These are phyloP conservation scores for Drosophila novamexicana DNA, from an alignment of 1,140 invertebrate genomes.

Conservation along the genomic window DNA sequence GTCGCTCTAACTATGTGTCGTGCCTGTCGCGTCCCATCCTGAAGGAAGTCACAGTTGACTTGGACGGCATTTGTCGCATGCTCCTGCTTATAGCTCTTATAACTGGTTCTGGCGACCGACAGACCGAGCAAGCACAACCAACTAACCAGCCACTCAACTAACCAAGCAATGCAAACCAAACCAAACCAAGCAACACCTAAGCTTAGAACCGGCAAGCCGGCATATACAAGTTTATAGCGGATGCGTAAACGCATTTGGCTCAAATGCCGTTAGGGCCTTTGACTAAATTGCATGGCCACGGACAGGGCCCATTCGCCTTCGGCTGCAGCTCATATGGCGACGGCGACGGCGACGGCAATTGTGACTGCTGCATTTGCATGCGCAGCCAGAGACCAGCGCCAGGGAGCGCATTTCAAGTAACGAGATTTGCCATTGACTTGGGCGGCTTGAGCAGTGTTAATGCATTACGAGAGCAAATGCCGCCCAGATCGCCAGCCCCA, in stretches of 20 bases:
- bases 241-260: slow-evolving; percentile 84
- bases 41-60: slow-evolving; percentile 67
- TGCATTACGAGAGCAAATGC: slow-evolving; percentile 60
- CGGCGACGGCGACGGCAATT: slow-evolving; percentile 3
- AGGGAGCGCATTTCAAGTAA: slow-evolving; percentile 34
- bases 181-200: slow-evolving; percentile 35
- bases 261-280: slow-evolving; percentile 83
- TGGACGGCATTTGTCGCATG: slow-evolving; percentile 73
- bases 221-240: slow-evolving; percentile 83
- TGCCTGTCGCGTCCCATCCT: slow-evolving; percentile 47
- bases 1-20: slow-evolving; percentile 57
- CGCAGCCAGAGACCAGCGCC: slow-evolving; percentile 26
- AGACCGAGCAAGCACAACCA: slow-evolving; percentile 28
- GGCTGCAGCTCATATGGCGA: slow-evolving; percentile 27
- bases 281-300: slow-evolving; percentile 77
- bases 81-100: slow-evolving; percentile 70
- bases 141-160: slow-evolving; percentile 24
- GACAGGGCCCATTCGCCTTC: slow-evolving; percentile 61
- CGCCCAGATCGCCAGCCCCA: slow-evolving; percentile 58
- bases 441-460: slow-evolving; percentile 62
- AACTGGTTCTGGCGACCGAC: slow-evolving; percentile 72
- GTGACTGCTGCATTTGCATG: slow-evolving; percentile 42
- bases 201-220: slow-evolving; percentile 65
- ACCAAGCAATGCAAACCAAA: slow-evolving; percentile 17
- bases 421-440: slow-evolving; percentile 72